Conservation (phyloP, 2,797 vertebrate genomes). For the Cossypha heuglini region DNA sequence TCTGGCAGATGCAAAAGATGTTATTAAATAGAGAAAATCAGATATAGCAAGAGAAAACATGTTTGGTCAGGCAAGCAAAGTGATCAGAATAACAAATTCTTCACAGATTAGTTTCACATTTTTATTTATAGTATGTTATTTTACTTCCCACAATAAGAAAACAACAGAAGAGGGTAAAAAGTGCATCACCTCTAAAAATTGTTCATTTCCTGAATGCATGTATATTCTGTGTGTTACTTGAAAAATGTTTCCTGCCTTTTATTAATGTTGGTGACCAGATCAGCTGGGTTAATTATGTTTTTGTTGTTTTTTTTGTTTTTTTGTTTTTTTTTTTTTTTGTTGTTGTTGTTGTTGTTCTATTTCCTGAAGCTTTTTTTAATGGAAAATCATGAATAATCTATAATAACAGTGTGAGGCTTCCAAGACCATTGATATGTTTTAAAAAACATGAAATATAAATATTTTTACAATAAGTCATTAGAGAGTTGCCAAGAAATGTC, state of each 20-base stretch:
- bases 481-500: neutral
- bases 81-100: neutral
- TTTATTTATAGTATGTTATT: neutral
- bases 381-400: neutral
- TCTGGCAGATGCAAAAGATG: neutral
- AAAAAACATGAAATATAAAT: neutral
- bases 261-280: neutral
- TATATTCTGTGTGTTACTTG: neutral
- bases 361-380: neutral
- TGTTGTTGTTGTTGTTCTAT: neutral
- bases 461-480: constrained; percentile 43
- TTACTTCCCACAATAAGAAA: neutral
- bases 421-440: neutral
- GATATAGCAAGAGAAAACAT: neutral
- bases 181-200: neutral
- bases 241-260: neutral
- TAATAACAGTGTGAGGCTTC: neutral
- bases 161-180: neutral
- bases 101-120: neutral
- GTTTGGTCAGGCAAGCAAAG: neutral
- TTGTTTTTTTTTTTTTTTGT: neutral
- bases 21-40: neutral
- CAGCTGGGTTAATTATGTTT: neutral
- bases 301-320: neutral
- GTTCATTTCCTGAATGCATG: neutral